Evolutionary conservation across 2,113 vertebrate genomes (phyloP).

Genomic region (Anoura caudifer): DNA sequence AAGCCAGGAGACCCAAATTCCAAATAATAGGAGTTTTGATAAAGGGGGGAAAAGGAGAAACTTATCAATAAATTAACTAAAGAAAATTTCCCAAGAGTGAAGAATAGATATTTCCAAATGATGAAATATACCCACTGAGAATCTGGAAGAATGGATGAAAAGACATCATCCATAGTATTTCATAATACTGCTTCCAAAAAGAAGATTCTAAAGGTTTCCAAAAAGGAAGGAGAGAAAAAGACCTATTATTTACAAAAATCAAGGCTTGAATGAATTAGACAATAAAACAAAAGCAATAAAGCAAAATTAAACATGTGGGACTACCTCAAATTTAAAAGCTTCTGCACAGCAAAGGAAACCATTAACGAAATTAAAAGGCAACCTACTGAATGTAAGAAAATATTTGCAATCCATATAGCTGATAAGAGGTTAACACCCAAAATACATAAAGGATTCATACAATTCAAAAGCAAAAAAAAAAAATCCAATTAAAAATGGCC

Average conservation of each 20-base stretch:
- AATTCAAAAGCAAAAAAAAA: background rate
- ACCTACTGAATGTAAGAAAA: background rate
- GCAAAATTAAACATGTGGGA: background rate
- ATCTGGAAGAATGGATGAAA: background rate
- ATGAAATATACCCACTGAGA: background rate
- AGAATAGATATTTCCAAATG: background rate
- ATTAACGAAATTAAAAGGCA: background rate
- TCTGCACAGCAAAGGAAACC: background rate
- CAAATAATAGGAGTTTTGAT: background rate
- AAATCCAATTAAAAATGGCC: background rate
- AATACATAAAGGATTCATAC: background rate
- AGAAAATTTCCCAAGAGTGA: background rate
- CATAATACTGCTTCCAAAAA: background rate
- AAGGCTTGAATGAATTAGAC: background rate
- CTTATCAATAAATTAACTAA: background rate
- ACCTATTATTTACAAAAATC: background rate
- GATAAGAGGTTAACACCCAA: background rate
- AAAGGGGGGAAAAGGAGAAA: background rate
- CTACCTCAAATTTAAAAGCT: background rate
- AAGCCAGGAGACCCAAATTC: background rate
- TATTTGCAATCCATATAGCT: background rate
- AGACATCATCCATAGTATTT: background rate
- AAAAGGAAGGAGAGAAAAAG: background rate
- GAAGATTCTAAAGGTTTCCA: background rate
- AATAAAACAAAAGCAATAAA: background rate